Evolutionary conservation across 1,140 invertebrate genomes (phyloP).

Genomic region (Probaryconus sp.): DNA sequence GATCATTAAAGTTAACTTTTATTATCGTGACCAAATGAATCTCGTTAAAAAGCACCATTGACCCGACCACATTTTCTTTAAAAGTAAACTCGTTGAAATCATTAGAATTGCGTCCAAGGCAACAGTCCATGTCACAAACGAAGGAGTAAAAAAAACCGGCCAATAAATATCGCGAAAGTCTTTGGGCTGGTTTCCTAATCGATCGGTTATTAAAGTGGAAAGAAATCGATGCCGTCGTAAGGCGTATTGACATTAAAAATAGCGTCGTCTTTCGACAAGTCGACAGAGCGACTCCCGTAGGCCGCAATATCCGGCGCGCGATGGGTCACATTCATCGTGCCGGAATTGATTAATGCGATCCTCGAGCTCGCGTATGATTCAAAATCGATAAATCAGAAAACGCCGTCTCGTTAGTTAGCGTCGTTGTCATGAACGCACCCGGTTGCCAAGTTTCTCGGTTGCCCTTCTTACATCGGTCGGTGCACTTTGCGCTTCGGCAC

Average conservation of each 20-base stretch:
- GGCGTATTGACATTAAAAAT: neutral
- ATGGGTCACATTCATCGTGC: constrained; percentile 28
- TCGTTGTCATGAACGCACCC: constrained; percentile 18
- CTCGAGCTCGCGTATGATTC: constrained; percentile 43
- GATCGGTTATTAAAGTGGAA: neutral
- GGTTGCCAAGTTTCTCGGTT: constrained; percentile 36
- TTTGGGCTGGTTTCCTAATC: neutral
- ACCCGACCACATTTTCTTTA: too few species aligned
- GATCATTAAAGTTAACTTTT: too few species aligned
- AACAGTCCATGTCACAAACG: too few species aligned
- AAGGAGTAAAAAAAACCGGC: too few species aligned
- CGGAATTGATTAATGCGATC: constrained; percentile 38
- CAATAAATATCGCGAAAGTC: too few species aligned
- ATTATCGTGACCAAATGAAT: too few species aligned
- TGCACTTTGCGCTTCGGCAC: constrained; percentile 57
- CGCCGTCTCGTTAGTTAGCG: constrained; percentile 35
- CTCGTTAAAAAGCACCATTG: too few species aligned
- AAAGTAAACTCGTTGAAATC: too few species aligned
- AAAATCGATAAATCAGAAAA: constrained; percentile 48
- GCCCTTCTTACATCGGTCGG: constrained; percentile 25
- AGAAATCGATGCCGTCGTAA: neutral
- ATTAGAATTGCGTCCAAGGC: too few species aligned
- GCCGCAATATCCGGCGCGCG: constrained; percentile 17
- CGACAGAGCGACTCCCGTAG: constrained; percentile 1
- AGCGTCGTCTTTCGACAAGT: neutral